A percentile compares a stretch with the other conserved stretches of the same genome.
These are phyloP conservation scores for Diplolepis rosae DNA, from an alignment of 2,888 invertebrate genomes.

Conservation along the genomic window DNA sequence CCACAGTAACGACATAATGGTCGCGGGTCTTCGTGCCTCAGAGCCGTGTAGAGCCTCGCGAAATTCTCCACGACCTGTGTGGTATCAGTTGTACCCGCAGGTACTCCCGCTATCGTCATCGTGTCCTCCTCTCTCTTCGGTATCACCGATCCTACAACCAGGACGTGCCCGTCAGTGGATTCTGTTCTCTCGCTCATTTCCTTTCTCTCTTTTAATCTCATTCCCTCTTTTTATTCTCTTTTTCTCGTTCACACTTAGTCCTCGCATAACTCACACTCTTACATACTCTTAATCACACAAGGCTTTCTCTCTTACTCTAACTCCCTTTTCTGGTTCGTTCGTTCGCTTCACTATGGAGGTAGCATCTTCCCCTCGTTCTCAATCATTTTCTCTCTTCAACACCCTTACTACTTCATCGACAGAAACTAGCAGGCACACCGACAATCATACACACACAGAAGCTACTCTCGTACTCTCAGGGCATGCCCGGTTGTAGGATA, in stretches of 20 bases:
- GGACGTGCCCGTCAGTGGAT: constrained; percentile 66
- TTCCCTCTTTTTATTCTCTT: constrained; percentile 36
- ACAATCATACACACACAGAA: constrained; percentile 57
- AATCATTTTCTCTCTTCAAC: constrained; percentile 21
- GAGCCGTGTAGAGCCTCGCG: constrained; percentile 70
- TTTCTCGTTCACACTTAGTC: constrained; percentile 41
- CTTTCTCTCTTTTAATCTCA: constrained; percentile 47
- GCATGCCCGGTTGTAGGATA: constrained; percentile 74
- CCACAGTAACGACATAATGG: constrained; percentile 83
- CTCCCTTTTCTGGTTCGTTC: constrained; percentile 16
- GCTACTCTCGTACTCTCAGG: constrained; percentile 73
- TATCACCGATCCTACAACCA: constrained; percentile 73
- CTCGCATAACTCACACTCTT: constrained; percentile 33
- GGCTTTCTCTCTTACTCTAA: neutral
- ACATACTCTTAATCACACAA: constrained; percentile 29
- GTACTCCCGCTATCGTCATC: constrained; percentile 56
- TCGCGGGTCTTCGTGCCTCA: constrained; percentile 73
- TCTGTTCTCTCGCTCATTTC: constrained; percentile 50
- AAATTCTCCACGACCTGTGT: constrained; percentile 69
- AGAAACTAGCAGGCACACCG: constrained; percentile 39
- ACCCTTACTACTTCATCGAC: constrained; percentile 33
- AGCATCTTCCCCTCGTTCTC: constrained; percentile 40
- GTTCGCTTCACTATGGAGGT: neutral
- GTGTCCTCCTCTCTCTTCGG: constrained; percentile 69
- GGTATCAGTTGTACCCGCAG: constrained; percentile 54